Conservation (phyloP, 2,888 invertebrate species). For the Oscheius myriophilus region DNA sequence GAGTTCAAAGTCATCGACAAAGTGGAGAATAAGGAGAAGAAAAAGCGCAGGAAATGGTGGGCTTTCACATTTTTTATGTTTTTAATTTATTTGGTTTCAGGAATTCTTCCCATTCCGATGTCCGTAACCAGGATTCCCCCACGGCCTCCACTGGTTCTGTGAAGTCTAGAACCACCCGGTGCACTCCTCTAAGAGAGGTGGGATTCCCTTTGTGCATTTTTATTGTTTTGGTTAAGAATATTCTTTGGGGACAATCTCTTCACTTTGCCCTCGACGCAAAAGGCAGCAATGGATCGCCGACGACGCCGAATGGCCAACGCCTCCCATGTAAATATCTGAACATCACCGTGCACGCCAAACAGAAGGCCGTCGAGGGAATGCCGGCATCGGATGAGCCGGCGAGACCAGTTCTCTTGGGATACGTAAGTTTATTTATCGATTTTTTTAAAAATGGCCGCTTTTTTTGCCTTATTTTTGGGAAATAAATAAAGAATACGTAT, state of each 20-base stretch:
- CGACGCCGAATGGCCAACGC: background rate
- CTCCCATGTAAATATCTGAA: constrained; percentile 53
- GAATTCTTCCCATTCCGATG: background rate
- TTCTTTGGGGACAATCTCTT: constrained; percentile 67
- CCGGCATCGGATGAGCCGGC: constrained; percentile 24
- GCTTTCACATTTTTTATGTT: too few species aligned
- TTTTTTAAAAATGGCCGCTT: background rate
- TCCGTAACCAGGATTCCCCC: constrained; percentile 10
- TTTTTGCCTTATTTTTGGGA: too few species aligned
- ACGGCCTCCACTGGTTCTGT: constrained; percentile 12
- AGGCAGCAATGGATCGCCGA: background rate
- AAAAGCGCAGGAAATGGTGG: constrained; percentile 7
- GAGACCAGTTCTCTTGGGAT: constrained; percentile 55
- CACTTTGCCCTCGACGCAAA: constrained; percentile 53
- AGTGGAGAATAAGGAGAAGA: constrained; percentile 23
- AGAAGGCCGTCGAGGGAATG: background rate
- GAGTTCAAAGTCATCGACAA: constrained; percentile 40
- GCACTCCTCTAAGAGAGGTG: constrained; percentile 18
- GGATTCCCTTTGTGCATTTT: background rate
- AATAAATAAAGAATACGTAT: too few species aligned
- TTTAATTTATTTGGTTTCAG: background rate
- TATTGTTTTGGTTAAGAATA: constrained; percentile 50
- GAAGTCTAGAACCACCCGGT: constrained; percentile 23
- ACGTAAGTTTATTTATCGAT: constrained; percentile 37
- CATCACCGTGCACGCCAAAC: constrained; percentile 55